Percentiles rank a stretch among this genome's conserved stretches.
phyloP scores from a whole-genome alignment of 2,888 invertebrate species.

The Holacanthella duospinosa region DNA sequence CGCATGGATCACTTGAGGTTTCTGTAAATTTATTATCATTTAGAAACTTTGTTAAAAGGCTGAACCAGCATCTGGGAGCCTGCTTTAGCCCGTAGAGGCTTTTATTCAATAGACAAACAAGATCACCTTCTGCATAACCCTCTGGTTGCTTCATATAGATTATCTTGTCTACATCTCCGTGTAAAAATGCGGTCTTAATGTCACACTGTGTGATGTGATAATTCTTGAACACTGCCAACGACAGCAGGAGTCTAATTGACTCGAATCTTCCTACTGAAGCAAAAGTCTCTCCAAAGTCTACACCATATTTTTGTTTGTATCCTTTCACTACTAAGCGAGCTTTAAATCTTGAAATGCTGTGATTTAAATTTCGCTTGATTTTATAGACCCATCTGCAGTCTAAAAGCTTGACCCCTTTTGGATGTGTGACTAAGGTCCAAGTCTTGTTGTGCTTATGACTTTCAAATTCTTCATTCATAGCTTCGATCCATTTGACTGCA shows the following conservation, averaged over 20 bases:
- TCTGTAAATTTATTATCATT: background rate
- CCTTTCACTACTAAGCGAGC: slow-evolving; percentile 6
- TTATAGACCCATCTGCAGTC: background rate
- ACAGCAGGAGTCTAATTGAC: background rate
- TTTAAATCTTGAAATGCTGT: background rate
- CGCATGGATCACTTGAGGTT: slow-evolving; percentile 3
- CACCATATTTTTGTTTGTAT: slow-evolving; percentile 2
- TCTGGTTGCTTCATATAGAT: slow-evolving; percentile 28
- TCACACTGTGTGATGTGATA: slow-evolving; percentile 20
- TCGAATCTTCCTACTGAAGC: slow-evolving; percentile 9
- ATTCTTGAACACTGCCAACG: background rate
- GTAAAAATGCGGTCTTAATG: slow-evolving; percentile 27
- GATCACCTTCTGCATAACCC: slow-evolving; percentile 12
- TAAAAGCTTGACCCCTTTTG: background rate
- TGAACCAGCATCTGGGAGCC: slow-evolving; percentile 27
- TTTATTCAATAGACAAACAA: slow-evolving; percentile 7
- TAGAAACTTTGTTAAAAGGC: slow-evolving; percentile 5
- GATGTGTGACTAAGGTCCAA: background rate
- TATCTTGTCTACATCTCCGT: slow-evolving; percentile 14
- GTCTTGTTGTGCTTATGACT: background rate
- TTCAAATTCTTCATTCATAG: background rate
- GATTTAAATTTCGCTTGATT: background rate
- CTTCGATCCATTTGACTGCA: background rate
- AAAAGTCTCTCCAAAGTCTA: slow-evolving; percentile 12
- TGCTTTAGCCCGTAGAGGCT: slow-evolving; percentile 28